Percentiles rank a stretch among this genome's conserved stretches.
Evolutionary conservation across 1,140 invertebrate genomes (phyloP).

Genomic region (Calliopsis andreniformis): DNA sequence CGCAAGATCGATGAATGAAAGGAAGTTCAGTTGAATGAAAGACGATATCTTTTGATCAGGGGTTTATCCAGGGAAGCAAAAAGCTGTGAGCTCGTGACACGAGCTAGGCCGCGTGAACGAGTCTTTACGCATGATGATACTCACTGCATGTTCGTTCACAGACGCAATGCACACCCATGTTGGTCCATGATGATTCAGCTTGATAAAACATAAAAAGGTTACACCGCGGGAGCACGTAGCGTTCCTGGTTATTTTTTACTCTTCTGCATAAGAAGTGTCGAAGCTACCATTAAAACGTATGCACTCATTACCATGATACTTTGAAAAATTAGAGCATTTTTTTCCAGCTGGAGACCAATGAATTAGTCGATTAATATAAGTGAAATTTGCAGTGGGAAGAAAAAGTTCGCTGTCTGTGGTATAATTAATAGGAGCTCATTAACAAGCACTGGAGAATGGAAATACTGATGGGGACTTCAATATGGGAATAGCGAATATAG

Average conservation of each 20-base stretch:
- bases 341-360: no score
- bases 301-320: background rate
- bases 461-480: no score
- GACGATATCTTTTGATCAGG: slow-evolving; percentile 10
- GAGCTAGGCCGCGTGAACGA: slow-evolving; percentile 12
- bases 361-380: no score
- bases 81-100: slow-evolving; percentile 22
- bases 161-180: background rate
- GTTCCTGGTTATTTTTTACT: slow-evolving; percentile 37
- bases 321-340: background rate
- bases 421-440: no score
- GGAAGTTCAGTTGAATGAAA: slow-evolving; percentile 11
- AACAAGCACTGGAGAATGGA: no score
- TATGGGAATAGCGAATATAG: no score
- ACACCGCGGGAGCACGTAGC: slow-evolving; percentile 42
- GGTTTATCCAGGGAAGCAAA: slow-evolving; percentile 18
- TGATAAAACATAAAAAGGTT: slow-evolving; percentile 42
- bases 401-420: no score
- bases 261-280: slow-evolving; percentile 38
- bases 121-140: background rate
- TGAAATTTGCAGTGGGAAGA: no score
- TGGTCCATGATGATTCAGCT: slow-evolving; percentile 17
- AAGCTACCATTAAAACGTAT: background rate
- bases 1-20: slow-evolving; percentile 4
- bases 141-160: background rate